These are phyloP conservation scores for Saccopteryx bilineata DNA, from an alignment of 2,113 vertebrate species.

Conservation along the genomic window DNA sequence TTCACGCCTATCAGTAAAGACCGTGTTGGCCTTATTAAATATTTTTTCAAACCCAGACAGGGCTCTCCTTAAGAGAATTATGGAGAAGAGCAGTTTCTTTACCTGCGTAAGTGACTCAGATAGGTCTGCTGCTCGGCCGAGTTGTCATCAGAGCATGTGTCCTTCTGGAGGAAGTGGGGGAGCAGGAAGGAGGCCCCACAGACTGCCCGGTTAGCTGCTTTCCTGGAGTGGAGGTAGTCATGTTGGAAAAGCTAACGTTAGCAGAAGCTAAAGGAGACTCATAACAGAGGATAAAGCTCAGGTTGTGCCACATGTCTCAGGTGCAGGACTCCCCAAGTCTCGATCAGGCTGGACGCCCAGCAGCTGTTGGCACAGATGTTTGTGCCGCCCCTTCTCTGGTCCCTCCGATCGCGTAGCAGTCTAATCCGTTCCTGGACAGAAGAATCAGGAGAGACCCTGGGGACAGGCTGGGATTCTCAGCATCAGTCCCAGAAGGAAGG, in stretches of 20 bases:
- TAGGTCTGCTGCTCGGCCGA: neutral
- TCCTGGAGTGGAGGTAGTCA: neutral
- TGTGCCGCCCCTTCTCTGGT: neutral
- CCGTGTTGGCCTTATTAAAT: neutral
- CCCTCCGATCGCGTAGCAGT: neutral
- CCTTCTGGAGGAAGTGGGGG: neutral
- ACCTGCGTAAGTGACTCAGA: neutral
- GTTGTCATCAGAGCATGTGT: neutral
- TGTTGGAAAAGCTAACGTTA: neutral
- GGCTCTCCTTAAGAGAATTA: neutral
- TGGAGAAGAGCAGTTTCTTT: neutral
- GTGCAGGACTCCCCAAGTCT: neutral
- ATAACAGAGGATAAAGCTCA: neutral
- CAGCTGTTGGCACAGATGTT: neutral
- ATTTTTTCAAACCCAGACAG: neutral
- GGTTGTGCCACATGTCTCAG: neutral
- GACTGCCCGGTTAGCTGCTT: neutral
- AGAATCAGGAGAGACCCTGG: neutral
- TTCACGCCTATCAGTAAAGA: neutral
- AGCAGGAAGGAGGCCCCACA: neutral
- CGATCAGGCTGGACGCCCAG: neutral
- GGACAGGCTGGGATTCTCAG: neutral
- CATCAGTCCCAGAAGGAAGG: neutral
- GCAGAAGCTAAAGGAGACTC: neutral
- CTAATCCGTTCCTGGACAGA: neutral